A percentile compares a stretch with the other conserved stretches of the same genome.
These are phyloP conservation scores for Sciurus carolinensis DNA, from an alignment of 2,797 vertebrate genomes.

Conservation along the genomic window DNA sequence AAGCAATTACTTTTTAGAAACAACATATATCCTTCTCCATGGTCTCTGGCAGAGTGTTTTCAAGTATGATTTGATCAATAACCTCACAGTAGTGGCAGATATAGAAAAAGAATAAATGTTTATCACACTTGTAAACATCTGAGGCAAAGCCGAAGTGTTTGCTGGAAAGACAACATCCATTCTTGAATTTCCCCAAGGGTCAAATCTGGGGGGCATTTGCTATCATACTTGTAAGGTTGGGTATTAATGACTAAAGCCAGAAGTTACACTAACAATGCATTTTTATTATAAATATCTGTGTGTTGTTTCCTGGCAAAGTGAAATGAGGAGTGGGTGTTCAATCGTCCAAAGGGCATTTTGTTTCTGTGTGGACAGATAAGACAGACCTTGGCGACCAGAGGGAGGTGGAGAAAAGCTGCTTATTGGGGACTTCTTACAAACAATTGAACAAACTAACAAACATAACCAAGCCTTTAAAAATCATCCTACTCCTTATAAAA, in stretches of 20 bases:
- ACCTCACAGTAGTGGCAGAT: conserved; percentile 81
- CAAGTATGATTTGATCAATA: conserved; percentile 83
- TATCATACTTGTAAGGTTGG: not conserved
- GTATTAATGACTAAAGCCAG: conserved; percentile 31
- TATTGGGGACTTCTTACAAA: conserved; percentile 22
- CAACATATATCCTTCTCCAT: conserved; percentile 73
- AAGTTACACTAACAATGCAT: conserved; percentile 17
- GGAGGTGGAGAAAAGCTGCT: not conserved
- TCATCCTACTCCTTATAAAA: not conserved
- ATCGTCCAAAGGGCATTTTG: not conserved
- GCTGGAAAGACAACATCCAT: conserved; percentile 69
- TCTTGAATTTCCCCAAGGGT: conserved; percentile 68
- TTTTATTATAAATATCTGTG: conserved; percentile 43
- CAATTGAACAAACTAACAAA: not conserved
- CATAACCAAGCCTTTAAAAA: not conserved
- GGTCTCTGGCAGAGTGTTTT: conserved; percentile 76
- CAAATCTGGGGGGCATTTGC: not conserved
- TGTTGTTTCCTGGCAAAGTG: not conserved
- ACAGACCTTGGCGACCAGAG: not conserved
- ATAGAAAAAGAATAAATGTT: conserved; percentile 83
- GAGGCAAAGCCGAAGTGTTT: conserved; percentile 71
- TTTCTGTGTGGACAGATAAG: not conserved
- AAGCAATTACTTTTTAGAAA: conserved; percentile 83
- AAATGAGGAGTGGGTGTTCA: not conserved
- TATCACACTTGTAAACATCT: conserved; percentile 83